phyloP scores from a whole-genome alignment of 2,888 invertebrate genomes.

The Phaedon cochleariae region DNA sequence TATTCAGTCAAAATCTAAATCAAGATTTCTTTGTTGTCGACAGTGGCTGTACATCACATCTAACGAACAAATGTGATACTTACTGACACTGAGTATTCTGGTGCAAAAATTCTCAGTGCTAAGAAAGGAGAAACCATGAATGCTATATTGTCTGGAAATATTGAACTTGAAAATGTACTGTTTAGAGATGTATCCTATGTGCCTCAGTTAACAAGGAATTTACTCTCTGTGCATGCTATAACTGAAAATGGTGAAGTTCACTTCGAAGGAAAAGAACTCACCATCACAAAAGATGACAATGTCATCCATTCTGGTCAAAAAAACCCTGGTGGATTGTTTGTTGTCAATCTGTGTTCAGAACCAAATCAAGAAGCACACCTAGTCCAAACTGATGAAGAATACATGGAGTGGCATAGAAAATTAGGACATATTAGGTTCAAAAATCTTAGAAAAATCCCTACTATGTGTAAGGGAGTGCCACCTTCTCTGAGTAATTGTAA shows the following conservation, averaged over 20 bases:
- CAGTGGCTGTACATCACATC: no score
- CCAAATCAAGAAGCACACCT: neutral
- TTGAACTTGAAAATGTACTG: neutral
- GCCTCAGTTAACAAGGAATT: neutral
- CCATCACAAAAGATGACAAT: neutral
- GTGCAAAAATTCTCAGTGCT: no score
- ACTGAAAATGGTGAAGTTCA: neutral
- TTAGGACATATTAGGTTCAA: slow-evolving; percentile 7
- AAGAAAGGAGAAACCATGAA: neutral
- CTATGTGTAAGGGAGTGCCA: neutral
- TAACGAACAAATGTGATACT: no score
- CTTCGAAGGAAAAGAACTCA: neutral
- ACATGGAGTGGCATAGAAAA: slow-evolving; percentile 11
- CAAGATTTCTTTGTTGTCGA: no score
- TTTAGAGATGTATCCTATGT: neutral
- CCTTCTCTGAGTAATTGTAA: neutral
- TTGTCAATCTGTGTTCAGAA: neutral
- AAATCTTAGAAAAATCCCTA: neutral
- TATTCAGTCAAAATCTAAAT: no score
- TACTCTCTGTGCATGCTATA: neutral
- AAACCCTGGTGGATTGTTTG: neutral
- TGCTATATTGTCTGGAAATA: neutral
- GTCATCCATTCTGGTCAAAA: neutral
- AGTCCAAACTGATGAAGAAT: neutral
- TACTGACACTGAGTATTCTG: no score